A percentile compares a stretch with the other conserved stretches of the same genome.
phyloP scores from a whole-genome alignment of 1,140 invertebrate genomes.

The Acromyrmex echinatior region DNA sequence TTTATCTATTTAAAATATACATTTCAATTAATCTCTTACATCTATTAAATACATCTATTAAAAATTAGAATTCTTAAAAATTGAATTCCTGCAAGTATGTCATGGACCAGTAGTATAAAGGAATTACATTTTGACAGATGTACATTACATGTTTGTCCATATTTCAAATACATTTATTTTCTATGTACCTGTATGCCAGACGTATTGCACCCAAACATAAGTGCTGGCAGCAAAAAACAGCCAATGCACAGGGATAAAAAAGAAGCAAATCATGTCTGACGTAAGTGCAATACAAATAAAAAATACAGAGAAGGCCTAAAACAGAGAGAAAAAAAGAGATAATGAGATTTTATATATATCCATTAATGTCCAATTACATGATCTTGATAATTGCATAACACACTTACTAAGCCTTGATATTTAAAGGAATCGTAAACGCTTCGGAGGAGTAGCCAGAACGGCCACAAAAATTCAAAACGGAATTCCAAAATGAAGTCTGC shows the following conservation, averaged over 20 bases:
- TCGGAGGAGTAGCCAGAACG: slow-evolving; percentile 98
- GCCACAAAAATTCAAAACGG: slow-evolving; percentile 99
- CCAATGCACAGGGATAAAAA: slow-evolving; percentile 99
- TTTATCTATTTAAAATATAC: slow-evolving; percentile 90
- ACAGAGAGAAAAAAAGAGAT: slow-evolving; percentile 79
- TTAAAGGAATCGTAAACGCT: slow-evolving; percentile 99
- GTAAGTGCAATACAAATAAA: slow-evolving; percentile 99
- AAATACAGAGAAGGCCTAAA: slow-evolving; percentile 98
- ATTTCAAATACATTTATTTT: slow-evolving; percentile 5
- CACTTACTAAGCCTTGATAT: slow-evolving; percentile 98
- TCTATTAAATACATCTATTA: background rate
- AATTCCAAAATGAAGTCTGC: slow-evolving; percentile 99
- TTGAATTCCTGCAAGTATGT: background rate
- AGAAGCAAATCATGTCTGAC: slow-evolving; percentile 99
- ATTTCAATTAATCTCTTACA: slow-evolving; percentile 13
- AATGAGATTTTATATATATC: slow-evolving; percentile 87
- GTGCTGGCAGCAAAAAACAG: slow-evolving; percentile 99
- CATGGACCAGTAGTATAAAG: slow-evolving; percentile 1
- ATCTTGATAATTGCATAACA: background rate
- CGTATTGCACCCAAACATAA: slow-evolving; percentile 99
- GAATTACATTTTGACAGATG: background rate
- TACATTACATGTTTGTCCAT: background rate
- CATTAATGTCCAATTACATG: slow-evolving; percentile 79
- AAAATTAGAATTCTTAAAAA: slow-evolving; percentile 1
- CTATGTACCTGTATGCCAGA: slow-evolving; percentile 97